Evolutionary conservation across 2,113 vertebrate species (phyloP).

Genomic region (Cairina moschata): DNA sequence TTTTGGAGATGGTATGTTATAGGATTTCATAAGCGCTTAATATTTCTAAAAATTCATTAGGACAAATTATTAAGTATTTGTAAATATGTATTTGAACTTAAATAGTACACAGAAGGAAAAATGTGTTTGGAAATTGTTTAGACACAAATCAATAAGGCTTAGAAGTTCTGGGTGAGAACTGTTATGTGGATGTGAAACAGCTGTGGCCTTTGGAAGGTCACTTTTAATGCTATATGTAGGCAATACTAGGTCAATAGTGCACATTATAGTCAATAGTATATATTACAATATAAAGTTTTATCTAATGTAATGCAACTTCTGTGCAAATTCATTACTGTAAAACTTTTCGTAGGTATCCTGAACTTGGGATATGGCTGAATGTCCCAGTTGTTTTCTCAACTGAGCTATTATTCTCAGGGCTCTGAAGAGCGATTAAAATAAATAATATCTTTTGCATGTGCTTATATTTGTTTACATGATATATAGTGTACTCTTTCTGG

Average conservation of each 20-base stretch:
- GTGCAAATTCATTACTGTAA: neutral
- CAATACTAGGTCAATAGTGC: neutral
- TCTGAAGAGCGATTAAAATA: neutral
- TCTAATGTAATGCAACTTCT: neutral
- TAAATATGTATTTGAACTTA: neutral
- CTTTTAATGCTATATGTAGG: neutral
- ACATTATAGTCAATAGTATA: neutral
- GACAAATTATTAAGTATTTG: neutral
- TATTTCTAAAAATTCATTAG: neutral
- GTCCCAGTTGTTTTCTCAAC: neutral
- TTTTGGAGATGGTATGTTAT: neutral
- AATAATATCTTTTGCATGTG: neutral
- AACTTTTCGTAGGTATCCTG: neutral
- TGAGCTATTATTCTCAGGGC: neutral
- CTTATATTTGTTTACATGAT: neutral
- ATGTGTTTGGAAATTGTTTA: neutral
- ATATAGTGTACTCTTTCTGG: neutral
- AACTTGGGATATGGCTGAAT: neutral
- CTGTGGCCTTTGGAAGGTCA: neutral
- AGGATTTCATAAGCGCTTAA: neutral
- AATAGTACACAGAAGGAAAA: neutral
- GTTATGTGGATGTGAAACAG: neutral
- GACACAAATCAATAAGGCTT: neutral
- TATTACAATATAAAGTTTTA: neutral
- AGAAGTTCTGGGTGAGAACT: neutral